Conservation (phyloP, 2,888 invertebrate species). For the Apamea monoglypha region DNA sequence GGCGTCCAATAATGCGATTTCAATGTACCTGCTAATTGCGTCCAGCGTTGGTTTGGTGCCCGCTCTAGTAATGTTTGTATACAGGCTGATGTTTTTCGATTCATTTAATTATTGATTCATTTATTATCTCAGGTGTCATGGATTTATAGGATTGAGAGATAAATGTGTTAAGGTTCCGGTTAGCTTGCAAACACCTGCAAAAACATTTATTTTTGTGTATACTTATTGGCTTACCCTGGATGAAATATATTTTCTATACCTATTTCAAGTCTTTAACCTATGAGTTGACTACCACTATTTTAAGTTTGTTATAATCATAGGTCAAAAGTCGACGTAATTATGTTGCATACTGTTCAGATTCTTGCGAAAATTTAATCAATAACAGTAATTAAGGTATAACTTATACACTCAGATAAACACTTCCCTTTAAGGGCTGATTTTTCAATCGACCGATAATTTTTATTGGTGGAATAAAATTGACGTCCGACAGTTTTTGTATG, state of each 20-base stretch:
- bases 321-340: background rate
- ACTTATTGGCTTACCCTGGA: background rate
- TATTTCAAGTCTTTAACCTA: too few relatives aligned
- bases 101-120: background rate
- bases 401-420: background rate
- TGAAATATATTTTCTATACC: background rate
- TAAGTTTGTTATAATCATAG: background rate
- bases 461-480: too few relatives aligned
- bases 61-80: slow-evolving; percentile 63
- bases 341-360: background rate
- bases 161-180: background rate
- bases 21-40: slow-evolving; percentile 84
- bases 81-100: slow-evolving; percentile 63
- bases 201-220: background rate
- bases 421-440: background rate
- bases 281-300: background rate
- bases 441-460: too few relatives aligned
- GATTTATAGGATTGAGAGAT: background rate
- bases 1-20: slow-evolving; percentile 82
- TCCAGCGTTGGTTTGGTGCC: slow-evolving; percentile 72
- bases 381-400: background rate
- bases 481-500: too few relatives aligned
- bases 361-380: background rate
- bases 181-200: background rate
- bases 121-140: background rate